Base-by-base conservation (phyloP, 2,113 vertebrate species). In the Neodon shergylaensis region DNA sequence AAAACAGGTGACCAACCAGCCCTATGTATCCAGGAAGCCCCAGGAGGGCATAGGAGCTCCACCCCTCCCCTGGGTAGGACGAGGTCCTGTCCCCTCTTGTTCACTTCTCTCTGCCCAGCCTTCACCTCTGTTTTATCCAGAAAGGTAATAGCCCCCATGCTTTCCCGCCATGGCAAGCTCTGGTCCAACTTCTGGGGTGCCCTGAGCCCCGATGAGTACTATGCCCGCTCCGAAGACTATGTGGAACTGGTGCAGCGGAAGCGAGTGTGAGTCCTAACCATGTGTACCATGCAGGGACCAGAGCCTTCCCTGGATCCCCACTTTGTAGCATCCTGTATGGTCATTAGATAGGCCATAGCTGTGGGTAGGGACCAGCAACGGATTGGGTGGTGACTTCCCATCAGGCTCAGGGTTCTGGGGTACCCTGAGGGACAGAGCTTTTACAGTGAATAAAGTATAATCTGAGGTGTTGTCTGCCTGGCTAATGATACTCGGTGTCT, bases 141-240 rank as follows among this genome's bases (percentile, higher is more conserved):
- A 97, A 96, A 98, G 19, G 98, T 99, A 52, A 98, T 99, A 0
- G 98, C 98, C 0, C 99, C 99, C 61, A 98, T 99, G 98, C 85
- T 99, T 49, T 99, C 98, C 21, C 98, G 98, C 21, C 98, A 98
- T 0, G 99, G 99, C 11, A 99, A 99, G 94, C 98, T 99, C 49
- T 99, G 99, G 99, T 99, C 98, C 42, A 99, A 99, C 94, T 99
- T 99, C 96, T 99, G 99, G 99, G 99, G 99, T 0, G 98, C 99
- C 4, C 93, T 99, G 94, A 99, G 98, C 96, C 97, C 98, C 0
- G 98, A 99, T 0, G 98, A 98, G 0, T 99, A 98, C 93, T 99
- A 99, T 5, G 98, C 98, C 0, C 98, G 99, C 39, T 98, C 99
- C 0, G 99, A 99, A 93, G 99, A 99, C 95, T 99, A 99, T 1